These are phyloP conservation scores for Lysandra coridon DNA, from an alignment of 2,888 invertebrate genomes.

Conservation along the genomic window DNA sequence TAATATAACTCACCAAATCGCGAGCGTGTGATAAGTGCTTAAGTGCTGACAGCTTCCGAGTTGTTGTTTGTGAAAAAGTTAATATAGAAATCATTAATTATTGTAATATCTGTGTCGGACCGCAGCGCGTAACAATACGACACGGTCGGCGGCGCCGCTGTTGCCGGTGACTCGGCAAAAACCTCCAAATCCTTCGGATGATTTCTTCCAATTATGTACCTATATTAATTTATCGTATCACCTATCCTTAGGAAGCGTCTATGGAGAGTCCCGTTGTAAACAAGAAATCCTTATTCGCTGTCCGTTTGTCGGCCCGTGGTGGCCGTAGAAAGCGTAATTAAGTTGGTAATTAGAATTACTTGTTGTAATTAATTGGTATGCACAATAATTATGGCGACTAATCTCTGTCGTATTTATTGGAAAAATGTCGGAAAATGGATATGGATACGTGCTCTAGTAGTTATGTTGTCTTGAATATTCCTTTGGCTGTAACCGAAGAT, in stretches of 20 bases:
- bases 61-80: constrained; percentile 3
- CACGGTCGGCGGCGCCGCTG: constrained; percentile 70
- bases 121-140: constrained; percentile 63
- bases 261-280: constrained; percentile 1
- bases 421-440: constrained; percentile 5
- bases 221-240: constrained; percentile 70
- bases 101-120: constrained; percentile 62
- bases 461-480: not conserved
- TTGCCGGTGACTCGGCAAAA: constrained; percentile 69
- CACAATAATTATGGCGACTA: constrained; percentile 27
- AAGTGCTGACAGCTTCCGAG: not conserved
- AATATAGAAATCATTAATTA: constrained; percentile 50
- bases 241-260: constrained; percentile 34
- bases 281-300: constrained; percentile 12
- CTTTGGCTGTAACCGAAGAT: not conserved
- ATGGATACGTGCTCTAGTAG: not conserved
- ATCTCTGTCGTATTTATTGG: not conserved
- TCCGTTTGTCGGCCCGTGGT: constrained; percentile 1
- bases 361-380: constrained; percentile 35
- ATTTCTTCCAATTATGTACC: constrained; percentile 66
- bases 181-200: constrained; percentile 54
- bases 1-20: not conserved
- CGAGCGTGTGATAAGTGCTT: not conserved
- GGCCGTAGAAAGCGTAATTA: constrained; percentile 10
- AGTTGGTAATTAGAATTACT: constrained; percentile 18